Conservation (phyloP, 2,797 vertebrate genomes). For the Cossypha dichroa region DNA sequence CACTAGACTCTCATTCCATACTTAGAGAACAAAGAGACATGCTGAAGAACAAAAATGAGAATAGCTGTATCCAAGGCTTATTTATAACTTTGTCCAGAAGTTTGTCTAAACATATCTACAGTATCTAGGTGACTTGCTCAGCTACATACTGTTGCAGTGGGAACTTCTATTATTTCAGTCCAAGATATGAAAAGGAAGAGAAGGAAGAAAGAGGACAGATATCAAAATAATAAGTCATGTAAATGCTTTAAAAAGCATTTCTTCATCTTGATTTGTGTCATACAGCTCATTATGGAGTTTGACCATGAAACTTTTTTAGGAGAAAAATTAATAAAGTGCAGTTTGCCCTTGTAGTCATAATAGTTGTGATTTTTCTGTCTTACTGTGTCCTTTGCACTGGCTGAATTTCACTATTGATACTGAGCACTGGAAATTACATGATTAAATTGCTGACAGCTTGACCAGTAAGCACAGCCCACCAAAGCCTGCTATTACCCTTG, state of each 20-base stretch:
- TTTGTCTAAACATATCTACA: conserved; percentile 59
- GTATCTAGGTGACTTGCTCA: conserved; percentile 61
- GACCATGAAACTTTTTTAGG: neutral
- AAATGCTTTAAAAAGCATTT: conserved; percentile 31
- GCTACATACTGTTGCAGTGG: neutral
- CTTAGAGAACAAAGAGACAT: conserved; percentile 53
- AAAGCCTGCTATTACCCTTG: neutral
- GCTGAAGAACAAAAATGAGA: conserved; percentile 63
- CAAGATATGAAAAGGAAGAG: conserved; percentile 9
- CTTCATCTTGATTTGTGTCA: conserved; percentile 37
- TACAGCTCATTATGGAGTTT: neutral
- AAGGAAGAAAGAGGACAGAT: neutral
- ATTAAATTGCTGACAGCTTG: neutral
- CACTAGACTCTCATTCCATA: conserved; percentile 56
- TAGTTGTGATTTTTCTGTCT: neutral
- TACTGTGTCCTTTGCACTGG: neutral
- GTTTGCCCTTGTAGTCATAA: neutral
- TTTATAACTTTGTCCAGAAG: conserved; percentile 62
- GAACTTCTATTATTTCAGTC: conserved; percentile 42
- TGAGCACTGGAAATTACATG: neutral
- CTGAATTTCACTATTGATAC: neutral
- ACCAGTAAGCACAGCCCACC: neutral
- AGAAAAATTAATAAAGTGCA: neutral
- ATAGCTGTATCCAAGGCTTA: conserved; percentile 52
- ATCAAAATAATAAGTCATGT: neutral